These are phyloP conservation scores for Anarrhichthys ocellatus DNA, from an alignment of 2,113 vertebrate species.

Conservation along the genomic window DNA sequence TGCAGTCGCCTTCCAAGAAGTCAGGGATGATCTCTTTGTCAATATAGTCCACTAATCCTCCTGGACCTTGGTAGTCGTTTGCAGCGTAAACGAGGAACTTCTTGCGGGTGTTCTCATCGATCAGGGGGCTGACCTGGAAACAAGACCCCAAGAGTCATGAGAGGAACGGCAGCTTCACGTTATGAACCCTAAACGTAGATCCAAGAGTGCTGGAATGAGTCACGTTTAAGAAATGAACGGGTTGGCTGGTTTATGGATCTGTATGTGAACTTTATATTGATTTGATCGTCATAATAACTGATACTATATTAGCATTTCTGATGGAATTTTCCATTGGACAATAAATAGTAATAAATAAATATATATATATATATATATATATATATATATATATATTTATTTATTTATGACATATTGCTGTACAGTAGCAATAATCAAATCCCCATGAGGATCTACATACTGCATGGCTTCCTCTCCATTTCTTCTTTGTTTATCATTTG, in stretches of 20 bases:
- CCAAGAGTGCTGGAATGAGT: conserved; percentile 14
- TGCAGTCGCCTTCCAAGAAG: conserved; percentile 93
- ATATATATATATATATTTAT: neutral
- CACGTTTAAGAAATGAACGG: conserved; percentile 1
- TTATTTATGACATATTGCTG: conserved; percentile 5
- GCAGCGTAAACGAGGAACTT: conserved; percentile 98
- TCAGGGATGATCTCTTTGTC: conserved; percentile 93
- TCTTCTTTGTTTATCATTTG: conserved; percentile 17
- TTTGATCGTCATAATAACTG: conserved; percentile 5
- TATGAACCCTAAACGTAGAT: neutral
- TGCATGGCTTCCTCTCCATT: neutral
- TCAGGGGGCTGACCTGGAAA: conserved; percentile 93
- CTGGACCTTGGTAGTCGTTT: conserved; percentile 95
- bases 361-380: neutral
- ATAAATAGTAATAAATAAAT: neutral
- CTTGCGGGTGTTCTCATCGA: conserved; percentile 96
- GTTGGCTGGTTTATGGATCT: neutral
- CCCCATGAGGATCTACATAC: conserved; percentile 17
- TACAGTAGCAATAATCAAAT: conserved; percentile 10
- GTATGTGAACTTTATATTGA: neutral
- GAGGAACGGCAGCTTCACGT: neutral
- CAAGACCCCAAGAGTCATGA: neutral
- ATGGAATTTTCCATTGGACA: neutral
- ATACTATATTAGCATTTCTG: neutral
- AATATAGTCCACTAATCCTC: conserved; percentile 94